Conservation (phyloP, 2,113 vertebrate genomes). For the Trematocara unimaculatum region DNA sequence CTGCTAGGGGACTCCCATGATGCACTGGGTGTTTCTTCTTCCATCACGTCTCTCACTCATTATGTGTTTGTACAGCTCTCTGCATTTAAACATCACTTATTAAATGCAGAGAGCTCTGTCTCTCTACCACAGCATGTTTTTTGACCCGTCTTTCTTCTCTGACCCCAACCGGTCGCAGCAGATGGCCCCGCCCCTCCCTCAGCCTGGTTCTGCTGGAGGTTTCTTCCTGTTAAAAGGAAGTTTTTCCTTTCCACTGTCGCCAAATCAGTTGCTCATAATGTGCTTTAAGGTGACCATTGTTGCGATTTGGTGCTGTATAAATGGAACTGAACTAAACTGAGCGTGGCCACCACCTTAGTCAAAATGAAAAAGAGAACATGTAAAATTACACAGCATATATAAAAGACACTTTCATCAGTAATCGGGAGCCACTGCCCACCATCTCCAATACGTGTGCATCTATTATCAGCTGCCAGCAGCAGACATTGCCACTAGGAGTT, state of each 20-base stretch:
- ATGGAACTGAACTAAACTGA: background rate
- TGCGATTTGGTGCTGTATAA: background rate
- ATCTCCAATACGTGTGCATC: background rate
- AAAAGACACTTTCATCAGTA: background rate
- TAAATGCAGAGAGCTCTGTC: fast-evolving
- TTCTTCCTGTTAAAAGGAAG: background rate
- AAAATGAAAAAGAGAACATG: background rate
- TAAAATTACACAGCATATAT: background rate
- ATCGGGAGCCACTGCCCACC: background rate
- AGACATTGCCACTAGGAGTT: background rate
- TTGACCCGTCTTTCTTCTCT: fast-evolving
- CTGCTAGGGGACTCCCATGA: background rate
- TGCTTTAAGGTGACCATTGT: background rate
- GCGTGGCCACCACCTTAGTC: background rate
- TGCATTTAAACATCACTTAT: background rate
- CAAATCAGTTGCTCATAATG: background rate
- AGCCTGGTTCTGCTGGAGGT: background rate
- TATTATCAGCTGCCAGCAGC: background rate
- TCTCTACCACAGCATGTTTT: background rate
- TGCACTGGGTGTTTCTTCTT: background rate
- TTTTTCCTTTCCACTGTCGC: background rate
- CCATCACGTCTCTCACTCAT: too few relatives aligned
- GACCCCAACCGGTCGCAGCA: fast-evolving
- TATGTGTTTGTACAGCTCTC: fast-evolving
- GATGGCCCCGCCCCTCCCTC: background rate